These are phyloP conservation scores for Pandion haliaetus DNA, from an alignment of 2,113 vertebrate species.

Conservation along the genomic window DNA sequence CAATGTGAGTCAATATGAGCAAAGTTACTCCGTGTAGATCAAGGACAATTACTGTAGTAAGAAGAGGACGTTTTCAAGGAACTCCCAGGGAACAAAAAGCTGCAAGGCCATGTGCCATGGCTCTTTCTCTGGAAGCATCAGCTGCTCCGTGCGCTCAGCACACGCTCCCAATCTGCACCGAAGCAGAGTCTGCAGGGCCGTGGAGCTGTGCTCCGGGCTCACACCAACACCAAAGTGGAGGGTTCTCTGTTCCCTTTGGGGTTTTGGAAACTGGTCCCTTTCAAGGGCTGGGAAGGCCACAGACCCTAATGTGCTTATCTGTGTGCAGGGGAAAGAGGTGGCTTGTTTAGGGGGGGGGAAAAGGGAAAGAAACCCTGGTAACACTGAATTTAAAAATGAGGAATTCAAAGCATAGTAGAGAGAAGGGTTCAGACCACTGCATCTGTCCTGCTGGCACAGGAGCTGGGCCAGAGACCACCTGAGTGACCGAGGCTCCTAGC, in stretches of 20 bases:
- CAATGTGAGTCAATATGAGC: neutral
- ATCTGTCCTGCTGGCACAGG: neutral
- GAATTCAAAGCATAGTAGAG: neutral
- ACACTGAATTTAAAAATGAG: neutral
- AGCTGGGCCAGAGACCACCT: neutral
- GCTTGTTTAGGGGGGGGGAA: neutral
- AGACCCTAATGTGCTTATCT: neutral
- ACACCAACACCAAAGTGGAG: neutral
- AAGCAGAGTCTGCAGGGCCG: neutral
- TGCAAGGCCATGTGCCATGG: rapidly evolving
- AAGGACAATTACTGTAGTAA: neutral
- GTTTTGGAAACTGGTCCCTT: neutral
- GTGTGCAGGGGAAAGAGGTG: neutral
- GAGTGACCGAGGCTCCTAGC: neutral
- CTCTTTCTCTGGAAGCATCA: neutral
- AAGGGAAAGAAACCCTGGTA: neutral
- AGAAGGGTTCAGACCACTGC: neutral
- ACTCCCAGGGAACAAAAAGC: neutral
- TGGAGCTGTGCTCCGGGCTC: neutral
- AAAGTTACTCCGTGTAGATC: neutral
- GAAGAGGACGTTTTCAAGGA: neutral
- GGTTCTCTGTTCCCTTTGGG: neutral
- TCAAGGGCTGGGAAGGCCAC: neutral
- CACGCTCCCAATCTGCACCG: rapidly evolving
- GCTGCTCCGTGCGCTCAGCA: neutral